Conservation (phyloP, 2,797 vertebrate genomes). For the Arrhamphus sclerolepis region DNA sequence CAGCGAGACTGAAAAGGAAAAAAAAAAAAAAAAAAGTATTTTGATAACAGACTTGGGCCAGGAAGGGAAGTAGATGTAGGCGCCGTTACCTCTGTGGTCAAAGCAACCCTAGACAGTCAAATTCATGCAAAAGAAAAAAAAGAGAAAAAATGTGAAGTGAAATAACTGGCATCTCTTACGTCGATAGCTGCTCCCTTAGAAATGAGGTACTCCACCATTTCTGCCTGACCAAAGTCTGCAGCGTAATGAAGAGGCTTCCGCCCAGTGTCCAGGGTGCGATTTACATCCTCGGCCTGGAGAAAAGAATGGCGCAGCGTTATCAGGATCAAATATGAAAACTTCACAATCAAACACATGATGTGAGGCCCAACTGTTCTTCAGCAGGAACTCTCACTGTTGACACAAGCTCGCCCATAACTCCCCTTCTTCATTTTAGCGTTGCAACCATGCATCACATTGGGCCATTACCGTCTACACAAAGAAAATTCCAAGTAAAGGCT, state of each 20-base stretch:
- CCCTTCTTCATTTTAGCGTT: constrained; percentile 1
- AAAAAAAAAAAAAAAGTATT: neutral
- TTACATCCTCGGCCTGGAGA: constrained; percentile 89
- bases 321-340: neutral
- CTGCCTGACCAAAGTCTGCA: constrained; percentile 90
- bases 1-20: neutral
- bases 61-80: constrained; percentile 1
- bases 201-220: constrained; percentile 90
- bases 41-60: neutral
- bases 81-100: constrained; percentile 9
- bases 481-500: neutral
- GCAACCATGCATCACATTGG: too few relatives aligned
- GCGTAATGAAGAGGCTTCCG: constrained; percentile 94
- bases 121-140: constrained; percentile 34
- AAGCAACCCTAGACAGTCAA: constrained; percentile 1
- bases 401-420: neutral
- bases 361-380: neutral
- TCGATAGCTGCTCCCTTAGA: constrained; percentile 94
- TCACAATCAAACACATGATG: neutral
- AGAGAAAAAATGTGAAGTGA: too few relatives aligned
- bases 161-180: constrained; percentile 77
- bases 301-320: constrained; percentile 15
- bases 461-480: neutral
- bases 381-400: neutral
- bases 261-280: constrained; percentile 88